Percentiles rank a stretch among this genome's conserved stretches.
Evolutionary conservation across 2,888 invertebrate species (phyloP).

Genomic region (Agonopterix alstromeriana): DNA sequence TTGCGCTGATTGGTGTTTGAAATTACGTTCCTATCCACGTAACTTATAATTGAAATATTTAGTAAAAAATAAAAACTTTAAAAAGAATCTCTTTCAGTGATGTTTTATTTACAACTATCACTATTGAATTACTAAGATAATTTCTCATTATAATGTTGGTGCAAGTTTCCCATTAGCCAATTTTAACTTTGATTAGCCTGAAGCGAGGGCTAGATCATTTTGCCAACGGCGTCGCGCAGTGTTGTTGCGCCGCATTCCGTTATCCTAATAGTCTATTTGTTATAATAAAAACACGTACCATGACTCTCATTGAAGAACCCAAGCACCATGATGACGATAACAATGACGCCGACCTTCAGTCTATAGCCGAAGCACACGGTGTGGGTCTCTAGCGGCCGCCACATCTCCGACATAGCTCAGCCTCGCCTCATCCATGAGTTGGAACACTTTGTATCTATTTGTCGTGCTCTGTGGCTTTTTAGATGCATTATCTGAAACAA

Average conservation of each 20-base stretch:
- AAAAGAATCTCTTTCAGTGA: too few species aligned
- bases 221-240: too few species aligned
- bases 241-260: conserved; percentile 35
- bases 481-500: conserved; percentile 57
- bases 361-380: conserved; percentile 49
- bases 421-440: conserved; percentile 62
- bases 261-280: conserved; percentile 1
- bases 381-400: conserved; percentile 34
- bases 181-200: too few species aligned
- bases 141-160: too few species aligned
- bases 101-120: too few species aligned
- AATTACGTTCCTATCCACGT: too few species aligned
- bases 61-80: too few species aligned
- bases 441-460: conserved; percentile 22
- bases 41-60: too few species aligned
- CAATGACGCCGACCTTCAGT: conserved; percentile 51
- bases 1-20: too few species aligned
- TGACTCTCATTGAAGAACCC: conserved; percentile 66
- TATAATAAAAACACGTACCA: conserved; percentile 26
- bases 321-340: conserved; percentile 57
- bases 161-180: too few species aligned
- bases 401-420: conserved; percentile 37
- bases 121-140: too few species aligned
- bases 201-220: too few species aligned
- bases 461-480: conserved; percentile 15